Conservation (phyloP, 2,888 invertebrate species). For the Petrophora chlorosata region DNA sequence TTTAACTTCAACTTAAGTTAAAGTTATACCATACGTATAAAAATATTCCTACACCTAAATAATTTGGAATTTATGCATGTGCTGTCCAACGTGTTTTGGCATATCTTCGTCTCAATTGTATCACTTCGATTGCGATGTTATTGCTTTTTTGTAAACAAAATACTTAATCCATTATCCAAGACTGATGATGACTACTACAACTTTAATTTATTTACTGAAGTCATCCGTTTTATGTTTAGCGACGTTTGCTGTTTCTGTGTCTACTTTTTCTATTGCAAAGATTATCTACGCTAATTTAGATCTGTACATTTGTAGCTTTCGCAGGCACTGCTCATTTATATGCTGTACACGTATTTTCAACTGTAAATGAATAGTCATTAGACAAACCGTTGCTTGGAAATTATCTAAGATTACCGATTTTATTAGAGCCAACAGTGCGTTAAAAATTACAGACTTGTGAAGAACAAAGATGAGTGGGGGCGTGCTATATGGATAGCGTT, state of each 20-base stretch:
- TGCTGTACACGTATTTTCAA: constrained; percentile 3
- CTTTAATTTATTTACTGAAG: too few species aligned
- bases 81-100: constrained; percentile 1
- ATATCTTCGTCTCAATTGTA: constrained; percentile 6
- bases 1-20: too few species aligned
- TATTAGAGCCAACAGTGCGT: constrained; percentile 47
- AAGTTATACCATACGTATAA: too few species aligned
- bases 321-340: constrained; percentile 9
- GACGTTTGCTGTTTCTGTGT: too few species aligned
- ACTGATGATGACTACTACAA: too few species aligned
- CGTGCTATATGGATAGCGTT: constrained; percentile 41
- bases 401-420: constrained; percentile 35
- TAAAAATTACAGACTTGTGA: constrained; percentile 40
- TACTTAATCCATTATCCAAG: too few species aligned
- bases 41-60: too few species aligned
- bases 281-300: background rate
- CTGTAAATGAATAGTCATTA: constrained; percentile 16
- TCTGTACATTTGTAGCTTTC: background rate
- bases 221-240: too few species aligned
- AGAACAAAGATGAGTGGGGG: constrained; percentile 38
- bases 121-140: constrained; percentile 10
- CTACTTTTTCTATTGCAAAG: too few species aligned
- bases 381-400: constrained; percentile 11
- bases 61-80: too few species aligned
- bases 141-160: constrained; percentile 20